Evolutionary conservation across 1,140 invertebrate species (phyloP), one percentile per base, ranked within the genome.

Genomic region (Caerostris extrusa): DNA sequence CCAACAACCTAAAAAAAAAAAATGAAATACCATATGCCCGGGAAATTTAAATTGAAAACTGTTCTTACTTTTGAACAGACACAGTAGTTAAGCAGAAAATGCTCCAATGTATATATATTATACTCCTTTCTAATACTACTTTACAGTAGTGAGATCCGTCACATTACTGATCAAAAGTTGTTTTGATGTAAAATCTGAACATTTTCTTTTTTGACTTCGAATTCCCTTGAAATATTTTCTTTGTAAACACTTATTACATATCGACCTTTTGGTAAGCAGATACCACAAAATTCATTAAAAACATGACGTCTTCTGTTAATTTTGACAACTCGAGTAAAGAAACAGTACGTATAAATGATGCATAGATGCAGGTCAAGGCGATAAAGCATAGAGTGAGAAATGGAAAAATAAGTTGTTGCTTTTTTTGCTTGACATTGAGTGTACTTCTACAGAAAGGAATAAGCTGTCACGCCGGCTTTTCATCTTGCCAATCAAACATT

Each of bases 291-390:
- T 77, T 34, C 53, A 53, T 50, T 53, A 10, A 50, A 12, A 77
- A 53, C 50, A 77, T 50, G 10, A 77, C 12, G 34, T 7, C 10
- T 50, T 77, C 71, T 50, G 34, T 77, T 77, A 77, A 77, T 5
- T 77, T 77, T 77, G 71, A 77, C 71, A 77, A 77, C 19, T 77
- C 50, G 50, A 5, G 10, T 77, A 53, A 77, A 50, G 34, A 77
- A 53, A 77, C 71, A 77, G 34, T n/a, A 12, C 34, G 19, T 77
- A 10, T 77, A 77, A 77, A 34, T 53, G 71, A 77, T 77, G 34
- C 19, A 77, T 77, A 77, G 19, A 77, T 77, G 71, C 71, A 77
- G 34, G 71, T 77, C 71, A 77, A 77, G 71, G 71, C 12, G 53
- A 77, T 50, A 77, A 77, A 50, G 34, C 71, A 12, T 50, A 77